phyloP scores from a whole-genome alignment of 1,140 invertebrate species.

The Diachasma alloeum region DNA sequence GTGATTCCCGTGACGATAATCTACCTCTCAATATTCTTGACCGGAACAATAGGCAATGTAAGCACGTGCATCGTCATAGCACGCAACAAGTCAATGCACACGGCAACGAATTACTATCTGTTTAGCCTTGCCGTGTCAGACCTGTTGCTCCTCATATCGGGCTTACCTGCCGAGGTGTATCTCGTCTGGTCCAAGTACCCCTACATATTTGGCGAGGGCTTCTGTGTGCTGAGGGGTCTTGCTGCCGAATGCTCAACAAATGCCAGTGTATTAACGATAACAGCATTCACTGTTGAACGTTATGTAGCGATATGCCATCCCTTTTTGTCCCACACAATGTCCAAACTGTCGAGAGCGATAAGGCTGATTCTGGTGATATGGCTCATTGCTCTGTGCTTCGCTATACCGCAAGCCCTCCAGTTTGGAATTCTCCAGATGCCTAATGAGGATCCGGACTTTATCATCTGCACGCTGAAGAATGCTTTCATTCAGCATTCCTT shows the following conservation, averaged over 20 bases:
- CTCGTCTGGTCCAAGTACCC: constrained; percentile 88
- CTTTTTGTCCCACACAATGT: constrained; percentile 86
- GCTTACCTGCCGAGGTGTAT: constrained; percentile 85
- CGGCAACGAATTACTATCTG: constrained; percentile 92
- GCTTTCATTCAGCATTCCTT: constrained; percentile 78
- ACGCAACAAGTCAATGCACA: constrained; percentile 91
- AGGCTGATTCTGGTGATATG: constrained; percentile 77
- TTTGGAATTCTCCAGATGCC: constrained; percentile 72
- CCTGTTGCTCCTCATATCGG: constrained; percentile 83
- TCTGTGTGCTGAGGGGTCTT: constrained; percentile 85
- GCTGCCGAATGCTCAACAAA: constrained; percentile 91
- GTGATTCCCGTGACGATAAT: constrained; percentile 83
- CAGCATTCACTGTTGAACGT: constrained; percentile 90
- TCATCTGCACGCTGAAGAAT: constrained; percentile 68
- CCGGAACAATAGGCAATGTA: constrained; percentile 89
- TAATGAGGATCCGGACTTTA: constrained; percentile 58
- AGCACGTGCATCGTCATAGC: constrained; percentile 93
- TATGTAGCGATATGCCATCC: constrained; percentile 96
- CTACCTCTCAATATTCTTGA: constrained; percentile 85
- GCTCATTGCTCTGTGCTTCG: constrained; percentile 75
- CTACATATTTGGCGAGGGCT: constrained; percentile 86
- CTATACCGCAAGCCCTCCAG: constrained; percentile 81
- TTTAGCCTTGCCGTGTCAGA: constrained; percentile 95
- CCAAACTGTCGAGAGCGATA: constrained; percentile 76
- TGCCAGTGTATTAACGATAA: constrained; percentile 91